These are phyloP conservation scores for Panopea generosa DNA, from an alignment of 2,888 invertebrate genomes.

Conservation along the genomic window DNA sequence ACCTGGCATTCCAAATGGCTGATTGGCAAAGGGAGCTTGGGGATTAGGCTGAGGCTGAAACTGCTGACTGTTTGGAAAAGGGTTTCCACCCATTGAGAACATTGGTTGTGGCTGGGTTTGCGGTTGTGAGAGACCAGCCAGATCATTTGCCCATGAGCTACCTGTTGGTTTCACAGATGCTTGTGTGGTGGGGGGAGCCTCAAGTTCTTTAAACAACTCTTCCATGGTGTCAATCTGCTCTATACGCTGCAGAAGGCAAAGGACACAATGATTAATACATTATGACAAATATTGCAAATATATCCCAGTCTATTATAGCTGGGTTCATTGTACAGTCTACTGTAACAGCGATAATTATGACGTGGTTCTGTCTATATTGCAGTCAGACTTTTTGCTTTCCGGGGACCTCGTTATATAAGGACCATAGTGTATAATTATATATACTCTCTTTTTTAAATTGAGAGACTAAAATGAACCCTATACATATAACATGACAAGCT, in stretches of 20 bases:
- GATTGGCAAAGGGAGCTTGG: conserved; percentile 4
- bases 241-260: conserved; percentile 58
- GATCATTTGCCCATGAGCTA: conserved; percentile 27
- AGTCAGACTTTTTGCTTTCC: too few species aligned
- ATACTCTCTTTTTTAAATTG: too few species aligned
- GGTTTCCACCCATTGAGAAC: conserved; percentile 39
- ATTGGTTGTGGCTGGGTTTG: conserved; percentile 23
- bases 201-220: conserved; percentile 67
- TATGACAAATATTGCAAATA: neutral
- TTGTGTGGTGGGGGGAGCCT: conserved; percentile 49
- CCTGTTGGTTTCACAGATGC: conserved; percentile 8
- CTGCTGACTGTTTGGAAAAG: conserved; percentile 20
- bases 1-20: conserved; percentile 29
- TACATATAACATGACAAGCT: too few species aligned
- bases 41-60: neutral
- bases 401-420: too few species aligned
- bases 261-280: too few species aligned
- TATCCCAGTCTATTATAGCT: too few species aligned
- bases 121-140: conserved; percentile 39
- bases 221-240: conserved; percentile 78
- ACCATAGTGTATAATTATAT: too few species aligned
- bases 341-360: too few species aligned
- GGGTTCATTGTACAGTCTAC: too few species aligned
- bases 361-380: too few species aligned
- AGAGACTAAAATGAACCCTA: too few species aligned